These are phyloP conservation scores for Gorsachius goisagi DNA, from an alignment of 2,113 vertebrate species.

Conservation along the genomic window DNA sequence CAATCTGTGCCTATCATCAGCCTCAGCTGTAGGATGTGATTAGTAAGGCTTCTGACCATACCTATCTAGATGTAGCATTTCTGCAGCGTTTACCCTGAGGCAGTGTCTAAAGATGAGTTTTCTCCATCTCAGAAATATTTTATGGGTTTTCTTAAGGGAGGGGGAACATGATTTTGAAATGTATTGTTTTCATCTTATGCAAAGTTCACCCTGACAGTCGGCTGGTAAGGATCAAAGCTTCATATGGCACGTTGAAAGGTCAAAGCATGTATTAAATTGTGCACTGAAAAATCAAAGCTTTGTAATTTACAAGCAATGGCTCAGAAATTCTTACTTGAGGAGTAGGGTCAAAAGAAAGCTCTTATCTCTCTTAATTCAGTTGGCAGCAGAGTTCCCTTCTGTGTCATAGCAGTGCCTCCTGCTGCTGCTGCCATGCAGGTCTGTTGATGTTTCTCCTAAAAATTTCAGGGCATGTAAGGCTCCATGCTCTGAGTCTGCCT, in stretches of 20 bases:
- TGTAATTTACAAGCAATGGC: constrained; percentile 46
- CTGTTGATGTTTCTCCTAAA: not conserved
- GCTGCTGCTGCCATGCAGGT: not conserved
- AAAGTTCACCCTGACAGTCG: constrained; percentile 62
- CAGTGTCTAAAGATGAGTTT: not conserved
- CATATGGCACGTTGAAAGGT: constrained; percentile 54
- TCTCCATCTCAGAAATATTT: constrained; percentile 34
- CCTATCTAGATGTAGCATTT: constrained; percentile 6
- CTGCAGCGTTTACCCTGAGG: constrained; percentile 27
- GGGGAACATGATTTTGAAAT: not conserved
- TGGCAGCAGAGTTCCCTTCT: not conserved
- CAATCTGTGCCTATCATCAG: not conserved
- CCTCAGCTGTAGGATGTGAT: not conserved
- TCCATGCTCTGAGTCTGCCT: not conserved
- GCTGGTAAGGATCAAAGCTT: constrained; percentile 63
- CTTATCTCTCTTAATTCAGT: constrained; percentile 14
- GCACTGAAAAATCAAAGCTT: constrained; percentile 55
- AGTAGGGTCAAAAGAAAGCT: constrained; percentile 39
- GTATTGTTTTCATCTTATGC: constrained; percentile 52
- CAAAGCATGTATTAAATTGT: constrained; percentile 54
- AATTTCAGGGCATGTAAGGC: not conserved
- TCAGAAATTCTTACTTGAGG: constrained; percentile 31
- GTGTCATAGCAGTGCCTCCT: constrained; percentile 21
- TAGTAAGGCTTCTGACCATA: constrained; percentile 34
- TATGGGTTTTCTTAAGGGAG: not conserved